Evolutionary conservation across 2,888 invertebrate species (phyloP), one percentile per base, ranked within the genome.

Genomic region (Brachyptera putata): DNA sequence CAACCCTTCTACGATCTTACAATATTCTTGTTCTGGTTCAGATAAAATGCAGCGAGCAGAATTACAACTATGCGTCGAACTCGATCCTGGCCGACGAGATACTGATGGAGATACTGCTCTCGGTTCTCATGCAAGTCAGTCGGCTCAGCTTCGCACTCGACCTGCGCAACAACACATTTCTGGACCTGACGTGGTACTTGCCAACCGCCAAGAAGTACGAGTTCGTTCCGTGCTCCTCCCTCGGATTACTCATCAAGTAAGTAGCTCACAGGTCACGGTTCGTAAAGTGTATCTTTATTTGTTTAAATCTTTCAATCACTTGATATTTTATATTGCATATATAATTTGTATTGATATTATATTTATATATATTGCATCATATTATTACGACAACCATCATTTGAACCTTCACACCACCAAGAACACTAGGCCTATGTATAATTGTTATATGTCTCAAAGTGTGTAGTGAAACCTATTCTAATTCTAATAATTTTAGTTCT

Each of bases 131-230:
- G 53, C 81, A 81, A 70, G 74, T 78, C 58, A 74, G 77, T 59
- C 76, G 74, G 64, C 70, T 82, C 57, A 72, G 73, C 53, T 84
- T 83, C 68, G 72, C 75, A 61, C 69, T 83, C 57, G 77, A 81
- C 68, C 68, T 82, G 39, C 72, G 75, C 66, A 84, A 84, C 71
- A 73, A 80, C 2, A 77, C 80, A 60, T 85, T 86, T 69, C 71
- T 86, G 64, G 85, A 85, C 70, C 75, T 78, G 50, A 80, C 82
- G 1, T 86, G 85, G 85, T 75, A 76, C 57, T 69, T 85, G 57
- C 82, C 84, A 18, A 76, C 77, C 48, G 76, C 79, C 60, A 69
- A 75, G 36, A 73, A 74, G 60, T 72, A 81, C 63, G 83, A 84
- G 69, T 73, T 85, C 67, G 84, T 85, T 58, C 85, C 85, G 26